Evolutionary conservation across 2,797 vertebrate species (phyloP).

Genomic region (Aeoliscus strigatus): DNA sequence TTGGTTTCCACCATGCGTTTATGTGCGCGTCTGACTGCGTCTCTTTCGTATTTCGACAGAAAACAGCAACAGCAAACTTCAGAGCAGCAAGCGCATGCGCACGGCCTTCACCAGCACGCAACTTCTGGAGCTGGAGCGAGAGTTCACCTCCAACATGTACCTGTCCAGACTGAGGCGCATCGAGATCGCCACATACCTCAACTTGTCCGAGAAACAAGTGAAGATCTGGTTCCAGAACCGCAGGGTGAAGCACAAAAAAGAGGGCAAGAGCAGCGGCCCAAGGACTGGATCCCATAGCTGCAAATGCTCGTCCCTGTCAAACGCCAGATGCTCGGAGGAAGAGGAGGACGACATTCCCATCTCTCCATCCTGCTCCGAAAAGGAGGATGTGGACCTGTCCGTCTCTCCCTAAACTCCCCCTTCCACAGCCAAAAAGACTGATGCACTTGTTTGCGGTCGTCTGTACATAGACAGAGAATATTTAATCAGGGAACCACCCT

Average conservation of each 20-base stretch:
- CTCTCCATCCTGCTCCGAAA: conserved; percentile 95
- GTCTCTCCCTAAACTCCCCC: conserved; percentile 81
- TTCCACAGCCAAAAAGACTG: conserved; percentile 69
- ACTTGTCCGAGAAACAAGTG: conserved; percentile 97
- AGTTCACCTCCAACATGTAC: conserved; percentile 99
- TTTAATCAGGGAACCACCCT: conserved; percentile 69
- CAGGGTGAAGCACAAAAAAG: conserved; percentile 99
- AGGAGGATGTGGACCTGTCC: conserved; percentile 90
- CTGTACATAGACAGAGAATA: conserved; percentile 78
- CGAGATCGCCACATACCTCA: conserved; percentile 98
- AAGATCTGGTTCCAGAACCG: conserved; percentile 99
- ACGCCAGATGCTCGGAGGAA: conserved; percentile 86
- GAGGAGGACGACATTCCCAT: conserved; percentile 91
- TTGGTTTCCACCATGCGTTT: background rate
- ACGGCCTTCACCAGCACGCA: conserved; percentile 98
- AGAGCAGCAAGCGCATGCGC: conserved; percentile 98
- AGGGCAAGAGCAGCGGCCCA: conserved; percentile 86
- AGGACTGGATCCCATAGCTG: conserved; percentile 82
- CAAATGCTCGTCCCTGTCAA: conserved; percentile 88
- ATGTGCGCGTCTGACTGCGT: conserved; percentile 13
- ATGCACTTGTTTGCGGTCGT: conserved; percentile 52
- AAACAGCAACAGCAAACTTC: conserved; percentile 85
- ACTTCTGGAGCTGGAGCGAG: conserved; percentile 94
- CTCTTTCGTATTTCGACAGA: conserved; percentile 68
- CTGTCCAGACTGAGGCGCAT: conserved; percentile 95